These are phyloP conservation scores for Solea senegalensis DNA, from an alignment of 2,113 vertebrate species.

Conservation along the genomic window DNA sequence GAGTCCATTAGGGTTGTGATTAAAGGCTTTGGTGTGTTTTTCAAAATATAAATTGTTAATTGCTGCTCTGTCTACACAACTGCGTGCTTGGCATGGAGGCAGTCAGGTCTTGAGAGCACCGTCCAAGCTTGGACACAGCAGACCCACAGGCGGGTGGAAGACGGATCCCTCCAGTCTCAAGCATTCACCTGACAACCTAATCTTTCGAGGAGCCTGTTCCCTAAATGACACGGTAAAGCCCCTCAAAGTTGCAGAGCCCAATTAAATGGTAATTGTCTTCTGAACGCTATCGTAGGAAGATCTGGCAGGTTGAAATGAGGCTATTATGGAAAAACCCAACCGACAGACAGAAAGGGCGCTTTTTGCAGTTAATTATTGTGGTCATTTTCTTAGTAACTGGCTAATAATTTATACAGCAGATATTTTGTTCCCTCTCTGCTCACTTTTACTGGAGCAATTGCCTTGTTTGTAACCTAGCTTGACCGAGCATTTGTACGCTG, in stretches of 20 bases:
- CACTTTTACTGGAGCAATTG: background rate
- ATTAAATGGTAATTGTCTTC: constrained; percentile 52
- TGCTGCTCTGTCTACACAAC: too few species aligned
- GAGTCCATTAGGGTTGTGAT: too few species aligned
- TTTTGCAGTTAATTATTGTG: constrained; percentile 64
- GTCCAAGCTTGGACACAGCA: too few species aligned
- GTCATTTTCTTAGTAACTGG: constrained; percentile 57
- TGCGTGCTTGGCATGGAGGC: too few species aligned
- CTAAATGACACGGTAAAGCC: constrained; percentile 15
- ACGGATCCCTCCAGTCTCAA: too few species aligned
- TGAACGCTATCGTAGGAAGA: constrained; percentile 26
- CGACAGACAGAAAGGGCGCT: constrained; percentile 56
- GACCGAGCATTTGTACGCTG: constrained; percentile 29
- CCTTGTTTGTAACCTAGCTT: constrained; percentile 7
- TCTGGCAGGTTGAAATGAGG: constrained; percentile 54
- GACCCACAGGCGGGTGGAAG: too few species aligned
- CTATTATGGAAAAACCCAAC: constrained; percentile 55
- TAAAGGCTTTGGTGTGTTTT: too few species aligned
- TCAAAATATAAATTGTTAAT: too few species aligned
- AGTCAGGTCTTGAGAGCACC: too few species aligned
- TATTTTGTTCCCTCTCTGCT: background rate
- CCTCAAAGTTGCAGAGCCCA: constrained; percentile 24
- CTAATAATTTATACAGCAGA: constrained; percentile 42
- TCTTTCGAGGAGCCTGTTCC: too few species aligned
- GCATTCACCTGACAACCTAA: background rate